phyloP scores from a whole-genome alignment of 2,797 vertebrate species.

The Borostomias antarcticus region DNA sequence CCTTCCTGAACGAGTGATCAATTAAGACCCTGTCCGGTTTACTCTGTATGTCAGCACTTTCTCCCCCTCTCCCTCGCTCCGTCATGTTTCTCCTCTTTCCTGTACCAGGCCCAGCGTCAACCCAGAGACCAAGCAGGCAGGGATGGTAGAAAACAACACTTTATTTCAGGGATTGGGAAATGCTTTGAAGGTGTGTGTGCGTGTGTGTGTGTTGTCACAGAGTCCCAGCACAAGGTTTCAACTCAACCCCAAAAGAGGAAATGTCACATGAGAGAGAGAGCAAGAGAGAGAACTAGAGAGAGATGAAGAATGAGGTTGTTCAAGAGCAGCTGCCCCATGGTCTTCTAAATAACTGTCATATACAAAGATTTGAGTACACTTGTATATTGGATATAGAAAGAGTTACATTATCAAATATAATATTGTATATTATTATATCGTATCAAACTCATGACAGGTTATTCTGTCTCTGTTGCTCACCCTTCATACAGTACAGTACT shows the following conservation, averaged over 20 bases:
- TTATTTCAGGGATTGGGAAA: constrained; percentile 62
- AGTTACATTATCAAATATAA: neutral
- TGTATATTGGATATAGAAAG: neutral
- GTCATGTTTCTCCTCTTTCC: constrained; percentile 61
- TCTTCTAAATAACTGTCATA: neutral
- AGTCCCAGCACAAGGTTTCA: neutral
- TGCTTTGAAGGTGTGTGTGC: neutral
- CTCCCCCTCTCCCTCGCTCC: constrained; percentile 29
- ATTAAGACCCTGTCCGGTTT: constrained; percentile 71
- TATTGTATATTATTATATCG: too few relatives aligned
- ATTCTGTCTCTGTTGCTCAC: constrained; percentile 22
- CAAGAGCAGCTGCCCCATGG: constrained; percentile 28
- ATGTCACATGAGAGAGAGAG: constrained; percentile 21
- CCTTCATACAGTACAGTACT: constrained; percentile 16
- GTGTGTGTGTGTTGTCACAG: constrained; percentile 19
- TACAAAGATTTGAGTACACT: neutral
- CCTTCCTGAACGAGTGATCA: constrained; percentile 73
- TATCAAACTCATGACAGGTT: too few relatives aligned
- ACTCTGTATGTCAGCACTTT: constrained; percentile 69
- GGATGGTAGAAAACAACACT: constrained; percentile 52
- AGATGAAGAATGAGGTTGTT: constrained; percentile 21
- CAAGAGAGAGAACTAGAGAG: neutral
- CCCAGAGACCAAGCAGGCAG: constrained; percentile 43
- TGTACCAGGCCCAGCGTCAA: constrained; percentile 40
- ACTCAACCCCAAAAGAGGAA: neutral